phyloP scores from a whole-genome alignment of 1,140 invertebrate genomes.

The Zaprionus gabonicus region DNA sequence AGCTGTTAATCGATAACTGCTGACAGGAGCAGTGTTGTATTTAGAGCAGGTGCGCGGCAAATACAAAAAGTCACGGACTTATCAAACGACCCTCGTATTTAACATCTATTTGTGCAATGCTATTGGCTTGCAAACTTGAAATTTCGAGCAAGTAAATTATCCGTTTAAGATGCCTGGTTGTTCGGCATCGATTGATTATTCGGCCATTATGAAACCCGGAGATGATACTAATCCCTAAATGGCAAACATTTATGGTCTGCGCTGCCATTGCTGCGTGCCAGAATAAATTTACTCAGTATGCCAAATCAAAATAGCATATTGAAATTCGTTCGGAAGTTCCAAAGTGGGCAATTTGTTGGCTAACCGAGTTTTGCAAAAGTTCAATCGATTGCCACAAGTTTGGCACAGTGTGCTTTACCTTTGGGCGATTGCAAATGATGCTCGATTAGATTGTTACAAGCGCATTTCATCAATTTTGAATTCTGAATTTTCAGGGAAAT shows the following conservation, averaged over 20 bases:
- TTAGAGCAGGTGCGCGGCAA: too few relatives aligned
- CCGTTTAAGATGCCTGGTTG: too few relatives aligned
- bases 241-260: background rate
- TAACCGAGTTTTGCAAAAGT: background rate
- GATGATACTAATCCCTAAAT: background rate
- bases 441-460: slow-evolving; percentile 7
- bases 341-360: slow-evolving; percentile 2
- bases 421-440: slow-evolving; percentile 6
- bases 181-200: too few relatives aligned
- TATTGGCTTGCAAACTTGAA: too few relatives aligned
- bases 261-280: background rate
- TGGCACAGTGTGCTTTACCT: background rate
- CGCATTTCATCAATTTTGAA: background rate
- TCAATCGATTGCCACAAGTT: slow-evolving; percentile 4
- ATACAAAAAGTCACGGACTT: too few relatives aligned
- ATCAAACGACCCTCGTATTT: too few relatives aligned
- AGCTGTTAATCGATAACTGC: too few relatives aligned
- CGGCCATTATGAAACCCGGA: too few relatives aligned
- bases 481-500: background rate
- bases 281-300: background rate
- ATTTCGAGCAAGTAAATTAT: too few relatives aligned
- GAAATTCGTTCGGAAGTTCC: slow-evolving; percentile 5
- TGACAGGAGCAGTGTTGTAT: too few relatives aligned
- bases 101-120: too few relatives aligned
- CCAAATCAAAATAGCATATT: slow-evolving; percentile 4